Percentiles rank a stretch among this genome's conserved stretches.
Evolutionary conservation across 2,888 invertebrate species (phyloP).

Genomic region (Nemotelus pantherinus): DNA sequence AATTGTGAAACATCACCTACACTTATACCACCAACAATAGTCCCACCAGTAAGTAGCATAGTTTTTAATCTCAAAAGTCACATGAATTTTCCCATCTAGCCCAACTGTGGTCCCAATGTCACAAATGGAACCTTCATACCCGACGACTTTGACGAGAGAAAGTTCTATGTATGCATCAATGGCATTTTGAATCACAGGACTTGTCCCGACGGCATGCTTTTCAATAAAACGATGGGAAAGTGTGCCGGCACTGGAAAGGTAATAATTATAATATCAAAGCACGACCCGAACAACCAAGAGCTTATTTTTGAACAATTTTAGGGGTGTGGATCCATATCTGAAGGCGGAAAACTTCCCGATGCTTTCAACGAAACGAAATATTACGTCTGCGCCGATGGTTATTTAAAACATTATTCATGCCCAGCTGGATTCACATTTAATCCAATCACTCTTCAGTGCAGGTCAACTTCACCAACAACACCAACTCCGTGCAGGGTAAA

Average conservation of each 20-base stretch:
- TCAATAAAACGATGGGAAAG: not conserved
- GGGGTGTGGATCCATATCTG: conserved; percentile 8
- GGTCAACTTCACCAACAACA: not conserved
- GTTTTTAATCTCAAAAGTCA: too few relatives aligned
- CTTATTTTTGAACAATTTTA: not conserved
- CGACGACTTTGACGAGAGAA: not conserved
- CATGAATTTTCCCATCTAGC: too few relatives aligned
- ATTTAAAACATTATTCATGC: conserved; percentile 4
- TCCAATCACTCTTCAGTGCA: not conserved
- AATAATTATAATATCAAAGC: too few relatives aligned
- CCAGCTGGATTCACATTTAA: conserved; percentile 4
- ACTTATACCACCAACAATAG: conserved; percentile 8
- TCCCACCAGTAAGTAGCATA: not conserved
- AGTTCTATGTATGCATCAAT: conserved; percentile 4
- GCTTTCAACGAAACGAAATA: not conserved
- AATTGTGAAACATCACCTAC: not conserved
- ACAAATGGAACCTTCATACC: not conserved
- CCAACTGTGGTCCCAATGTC: not conserved
- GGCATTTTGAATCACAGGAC: not conserved
- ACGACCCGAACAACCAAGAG: not conserved
- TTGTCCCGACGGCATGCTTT: not conserved
- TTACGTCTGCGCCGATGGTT: conserved; percentile 14
- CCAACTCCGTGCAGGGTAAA: not conserved
- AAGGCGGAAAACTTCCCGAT: conserved; percentile 13
- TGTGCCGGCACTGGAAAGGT: too few relatives aligned